Base-by-base conservation (phyloP, 2,113 vertebrate genomes). In the Zingel zingel region DNA sequence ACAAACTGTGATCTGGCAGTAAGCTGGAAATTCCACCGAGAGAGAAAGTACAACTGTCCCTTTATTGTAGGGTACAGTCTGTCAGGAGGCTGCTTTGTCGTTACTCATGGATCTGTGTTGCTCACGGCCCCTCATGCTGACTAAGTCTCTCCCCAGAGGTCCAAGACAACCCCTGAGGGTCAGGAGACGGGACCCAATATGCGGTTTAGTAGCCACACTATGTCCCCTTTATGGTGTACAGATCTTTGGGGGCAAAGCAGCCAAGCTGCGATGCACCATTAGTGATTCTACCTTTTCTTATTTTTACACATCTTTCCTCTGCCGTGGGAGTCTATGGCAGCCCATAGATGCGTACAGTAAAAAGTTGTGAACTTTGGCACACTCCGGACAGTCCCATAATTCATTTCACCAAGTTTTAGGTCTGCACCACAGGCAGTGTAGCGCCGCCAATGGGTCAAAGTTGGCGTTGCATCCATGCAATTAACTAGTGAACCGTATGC, bases 61-160 rank as follows among this genome's bases (percentile, higher is more conserved):
- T 70, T 82, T 82, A 87, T 88, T 73, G 66, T 79, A 64, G n/a
- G n/a, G n/a, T 65, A 54, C 79, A 50, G 76, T 82, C 74, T 82
- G 76, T 74, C 13, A 2, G n/a, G 71, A 59, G 71, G 50, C 71
- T 43, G 51, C 79, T 88, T 69, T 80, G 77, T 80, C 36, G 30
- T 82, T 83, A 77, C 78, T 86, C 53, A 59, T 77, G 81, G 67
- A 82, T 86, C 84, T 88, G 72, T 18, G 62, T 56, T 21, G 70
- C 79, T 83, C 43, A 12, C 53, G 82, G 19, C 68, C 51, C 19
- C 74, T 47, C 62, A 69, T 33, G 50, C 56, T 65, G 73, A 73
- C 76, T 81, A 69, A 90, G 79, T 69, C 53, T 83, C 45, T 89
- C 75, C 86, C 72, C 25, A 25, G 77, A 88, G 86, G 82, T 86